A percentile compares a stretch with the other conserved stretches of the same genome.
Evolutionary conservation across 2,113 vertebrate genomes (phyloP).

Genomic region (Marmota flaviventris): DNA sequence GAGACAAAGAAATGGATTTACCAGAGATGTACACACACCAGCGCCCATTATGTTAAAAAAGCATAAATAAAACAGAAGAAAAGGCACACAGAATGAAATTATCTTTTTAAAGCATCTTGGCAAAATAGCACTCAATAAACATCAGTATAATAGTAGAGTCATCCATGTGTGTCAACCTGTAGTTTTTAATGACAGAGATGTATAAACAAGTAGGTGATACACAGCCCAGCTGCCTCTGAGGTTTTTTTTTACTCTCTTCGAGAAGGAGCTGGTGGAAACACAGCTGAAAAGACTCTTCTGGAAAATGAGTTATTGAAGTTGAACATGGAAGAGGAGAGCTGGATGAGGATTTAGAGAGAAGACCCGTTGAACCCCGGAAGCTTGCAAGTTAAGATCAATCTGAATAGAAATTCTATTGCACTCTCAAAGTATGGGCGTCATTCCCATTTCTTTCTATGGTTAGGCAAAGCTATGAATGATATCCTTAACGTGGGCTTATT

Average conservation of each 20-base stretch:
- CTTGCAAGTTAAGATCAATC: neutral
- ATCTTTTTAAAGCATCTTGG: slow-evolving; percentile 74
- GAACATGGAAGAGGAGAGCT: neutral
- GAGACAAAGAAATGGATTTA: slow-evolving; percentile 87
- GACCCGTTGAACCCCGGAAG: neutral
- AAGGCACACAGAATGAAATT: slow-evolving; percentile 78
- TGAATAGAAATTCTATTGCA: neutral
- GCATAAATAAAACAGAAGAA: slow-evolving; percentile 85
- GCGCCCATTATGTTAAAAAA: slow-evolving; percentile 82
- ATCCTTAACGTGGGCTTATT: neutral
- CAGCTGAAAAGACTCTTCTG: neutral
- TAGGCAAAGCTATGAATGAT: neutral
- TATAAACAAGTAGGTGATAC: slow-evolving; percentile 60
- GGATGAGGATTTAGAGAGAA: neutral
- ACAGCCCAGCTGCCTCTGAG: slow-evolving; percentile 66
- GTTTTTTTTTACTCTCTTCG: neutral
- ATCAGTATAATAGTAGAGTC: slow-evolving; percentile 73
- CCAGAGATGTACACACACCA: slow-evolving; percentile 82
- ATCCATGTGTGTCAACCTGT: slow-evolving; percentile 70
- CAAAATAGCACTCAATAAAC: slow-evolving; percentile 45
- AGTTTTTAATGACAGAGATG: slow-evolving; percentile 66
- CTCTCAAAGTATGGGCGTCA: neutral
- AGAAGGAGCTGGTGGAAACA: slow-evolving; percentile 61
- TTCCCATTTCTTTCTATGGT: neutral
- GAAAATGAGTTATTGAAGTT: slow-evolving; percentile 48